These are phyloP conservation scores for Nasonia longicornis DNA, from an alignment of 1,140 invertebrate genomes.

Conservation along the genomic window DNA sequence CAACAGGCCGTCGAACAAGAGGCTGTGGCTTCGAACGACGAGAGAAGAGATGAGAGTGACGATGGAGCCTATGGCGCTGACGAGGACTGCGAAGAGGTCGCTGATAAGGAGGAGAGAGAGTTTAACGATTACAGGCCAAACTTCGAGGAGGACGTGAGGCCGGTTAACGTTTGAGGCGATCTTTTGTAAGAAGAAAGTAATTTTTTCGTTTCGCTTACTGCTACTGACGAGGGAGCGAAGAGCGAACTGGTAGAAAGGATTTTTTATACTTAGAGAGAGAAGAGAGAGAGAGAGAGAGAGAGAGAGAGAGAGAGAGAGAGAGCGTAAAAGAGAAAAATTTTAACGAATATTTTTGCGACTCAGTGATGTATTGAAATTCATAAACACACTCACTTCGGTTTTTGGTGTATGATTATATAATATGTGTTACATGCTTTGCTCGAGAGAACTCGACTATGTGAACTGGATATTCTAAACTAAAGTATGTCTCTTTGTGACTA, in stretches of 20 bases:
- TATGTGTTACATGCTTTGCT: neutral
- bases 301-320: neutral
- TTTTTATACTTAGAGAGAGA: neutral
- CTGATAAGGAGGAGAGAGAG: conserved; percentile 57
- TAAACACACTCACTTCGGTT: neutral
- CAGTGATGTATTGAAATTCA: conserved; percentile 1
- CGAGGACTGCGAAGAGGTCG: conserved; percentile 9
- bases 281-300: neutral
- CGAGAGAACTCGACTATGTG: neutral
- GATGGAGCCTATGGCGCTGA: conserved; percentile 20
- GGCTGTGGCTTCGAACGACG: neutral
- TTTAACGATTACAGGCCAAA: conserved; percentile 56
- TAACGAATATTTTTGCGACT: conserved; percentile 20
- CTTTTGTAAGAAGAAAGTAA: neutral
- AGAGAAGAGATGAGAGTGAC: neutral
- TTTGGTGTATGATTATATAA: neutral
- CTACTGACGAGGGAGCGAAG: neutral
- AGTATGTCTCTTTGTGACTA: neutral
- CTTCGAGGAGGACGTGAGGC: conserved; percentile 60
- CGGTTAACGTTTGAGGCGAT: conserved; percentile 61
- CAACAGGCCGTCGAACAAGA: neutral
- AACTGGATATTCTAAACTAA: conserved; percentile 9
- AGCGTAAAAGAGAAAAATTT: neutral
- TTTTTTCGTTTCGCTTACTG: neutral
- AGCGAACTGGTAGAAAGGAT: neutral